A percentile compares a stretch with the other conserved stretches of the same genome.
Conservation (phyloP, 2,888 invertebrate species). For the Nephrotoma flavescens region DNA sequence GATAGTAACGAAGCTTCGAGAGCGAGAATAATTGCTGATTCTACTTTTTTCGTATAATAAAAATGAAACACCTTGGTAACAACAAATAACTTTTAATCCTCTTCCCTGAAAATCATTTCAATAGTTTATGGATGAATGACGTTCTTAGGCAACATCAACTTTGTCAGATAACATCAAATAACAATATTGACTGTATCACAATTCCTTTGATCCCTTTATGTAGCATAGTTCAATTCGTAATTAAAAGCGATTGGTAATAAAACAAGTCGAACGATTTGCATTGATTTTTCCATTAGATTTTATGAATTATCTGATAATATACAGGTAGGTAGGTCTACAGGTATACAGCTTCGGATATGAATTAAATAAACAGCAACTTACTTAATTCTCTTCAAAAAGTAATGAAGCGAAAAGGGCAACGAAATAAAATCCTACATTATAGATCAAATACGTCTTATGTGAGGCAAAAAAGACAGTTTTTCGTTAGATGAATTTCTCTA, state of each 20-base stretch:
- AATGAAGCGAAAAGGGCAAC: not conserved
- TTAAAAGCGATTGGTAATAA: not conserved
- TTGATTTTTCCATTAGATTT: not conserved
- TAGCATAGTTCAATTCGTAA: not conserved
- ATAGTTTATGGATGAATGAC: no score
- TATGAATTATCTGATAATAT: not conserved
- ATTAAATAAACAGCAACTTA: not conserved
- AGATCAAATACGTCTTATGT: not conserved
- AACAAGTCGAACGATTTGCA: not conserved
- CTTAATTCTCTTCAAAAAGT: not conserved
- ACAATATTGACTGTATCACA: no score
- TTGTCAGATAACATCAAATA: no score
- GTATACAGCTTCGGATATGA: not conserved
- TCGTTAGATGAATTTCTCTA: not conserved
- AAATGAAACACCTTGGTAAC: no score
- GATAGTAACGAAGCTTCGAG: no score
- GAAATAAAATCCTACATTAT: not conserved
- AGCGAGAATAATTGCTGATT: no score
- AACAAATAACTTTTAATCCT: no score
- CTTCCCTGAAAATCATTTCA: no score
- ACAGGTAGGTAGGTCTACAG: no score
- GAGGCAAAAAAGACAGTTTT: not conserved
- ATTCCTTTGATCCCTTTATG: no score
- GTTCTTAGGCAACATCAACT: no score
- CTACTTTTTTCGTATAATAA: no score